Evolutionary conservation across 2,888 invertebrate species (phyloP), one percentile per base, ranked within the genome.

Genomic region (Chrysomela aeneicollis): DNA sequence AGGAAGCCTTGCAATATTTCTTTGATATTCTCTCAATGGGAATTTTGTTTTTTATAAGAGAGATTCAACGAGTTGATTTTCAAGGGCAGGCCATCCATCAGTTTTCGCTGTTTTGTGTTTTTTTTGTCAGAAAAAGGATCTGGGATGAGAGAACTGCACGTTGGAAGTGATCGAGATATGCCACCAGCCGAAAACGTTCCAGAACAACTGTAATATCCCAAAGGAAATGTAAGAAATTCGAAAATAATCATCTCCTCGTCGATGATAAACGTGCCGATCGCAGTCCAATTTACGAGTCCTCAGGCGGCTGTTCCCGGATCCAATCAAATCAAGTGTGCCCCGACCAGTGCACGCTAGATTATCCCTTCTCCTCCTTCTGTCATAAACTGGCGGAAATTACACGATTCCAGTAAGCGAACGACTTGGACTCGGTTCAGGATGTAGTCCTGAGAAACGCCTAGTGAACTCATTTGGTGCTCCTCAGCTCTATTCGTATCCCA

Each of bases 361-460:
- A 70, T 70, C 73, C 72, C 74, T 15, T 42, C 15, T 73, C 70
- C 73, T 73, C 63, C 66, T 70, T 66, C 63, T 70, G 66, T 77
- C 77, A 78, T 80, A 79, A 80, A 79, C 76, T 74, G 76, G 73
- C 79, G 80, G 79, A 81, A 80, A 80, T 81, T 80, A 78, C 80
- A 74, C 77, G 74, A 78, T 79, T 79, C 76, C 76, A 77, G 75
- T 77, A 76, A 73, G 73, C 72, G 75, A 73, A 77, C 73, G 71
- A 74, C 74, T 76, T 77, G 76, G 76, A 76, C 78, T 78, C 76
- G 75, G 67, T 74, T 69, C 72, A 72, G 67, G 73, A 73, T 60
- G 61, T 55, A 63, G 61, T 42, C 53, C 42, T 61, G 10, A 19
- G 52, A 52, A 52, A 30, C 71, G 71, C 73, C 73, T 75, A 74